Conservation (phyloP, 2,888 invertebrate genomes). For the Spisula solida region DNA sequence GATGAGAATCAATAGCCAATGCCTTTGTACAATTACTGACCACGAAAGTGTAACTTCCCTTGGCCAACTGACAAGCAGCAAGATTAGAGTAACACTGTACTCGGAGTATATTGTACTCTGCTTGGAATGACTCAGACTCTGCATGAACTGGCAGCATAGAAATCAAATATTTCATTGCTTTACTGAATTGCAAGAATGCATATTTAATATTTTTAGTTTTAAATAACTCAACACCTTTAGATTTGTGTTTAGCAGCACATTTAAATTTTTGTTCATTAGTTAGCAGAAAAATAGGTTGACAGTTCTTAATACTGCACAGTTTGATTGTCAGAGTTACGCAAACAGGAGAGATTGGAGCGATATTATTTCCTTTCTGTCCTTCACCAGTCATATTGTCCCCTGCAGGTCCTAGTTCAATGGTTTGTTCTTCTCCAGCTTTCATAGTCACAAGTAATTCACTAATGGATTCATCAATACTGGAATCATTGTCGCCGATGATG, state of each 20-base stretch:
- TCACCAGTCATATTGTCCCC: neutral
- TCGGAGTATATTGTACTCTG: constrained; percentile 67
- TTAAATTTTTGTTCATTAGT: constrained; percentile 70
- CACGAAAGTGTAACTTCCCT: constrained; percentile 91
- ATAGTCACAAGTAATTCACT: constrained; percentile 81
- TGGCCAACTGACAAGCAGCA: constrained; percentile 93
- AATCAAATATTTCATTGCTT: constrained; percentile 92
- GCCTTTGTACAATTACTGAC: constrained; percentile 90
- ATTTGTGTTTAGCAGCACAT: constrained; percentile 73
- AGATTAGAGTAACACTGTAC: constrained; percentile 92
- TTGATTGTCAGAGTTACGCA: constrained; percentile 15
- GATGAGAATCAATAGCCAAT: constrained; percentile 87
- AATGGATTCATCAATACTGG: constrained; percentile 78
- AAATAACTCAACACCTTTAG: constrained; percentile 90
- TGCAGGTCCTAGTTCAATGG: neutral
- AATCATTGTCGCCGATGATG: constrained; percentile 82
- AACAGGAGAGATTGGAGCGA: neutral
- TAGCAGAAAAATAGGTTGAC: constrained; percentile 64
- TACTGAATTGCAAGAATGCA: constrained; percentile 92
- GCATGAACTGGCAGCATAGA: constrained; percentile 80
- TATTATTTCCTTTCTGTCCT: neutral
- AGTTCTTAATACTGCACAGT: constrained; percentile 48
- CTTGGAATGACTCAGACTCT: constrained; percentile 46
- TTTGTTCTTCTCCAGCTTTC: constrained; percentile 72
- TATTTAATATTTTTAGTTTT: constrained; percentile 90